These are phyloP conservation scores for Chauna torquata DNA, from an alignment of 2,113 vertebrate species.

Conservation along the genomic window DNA sequence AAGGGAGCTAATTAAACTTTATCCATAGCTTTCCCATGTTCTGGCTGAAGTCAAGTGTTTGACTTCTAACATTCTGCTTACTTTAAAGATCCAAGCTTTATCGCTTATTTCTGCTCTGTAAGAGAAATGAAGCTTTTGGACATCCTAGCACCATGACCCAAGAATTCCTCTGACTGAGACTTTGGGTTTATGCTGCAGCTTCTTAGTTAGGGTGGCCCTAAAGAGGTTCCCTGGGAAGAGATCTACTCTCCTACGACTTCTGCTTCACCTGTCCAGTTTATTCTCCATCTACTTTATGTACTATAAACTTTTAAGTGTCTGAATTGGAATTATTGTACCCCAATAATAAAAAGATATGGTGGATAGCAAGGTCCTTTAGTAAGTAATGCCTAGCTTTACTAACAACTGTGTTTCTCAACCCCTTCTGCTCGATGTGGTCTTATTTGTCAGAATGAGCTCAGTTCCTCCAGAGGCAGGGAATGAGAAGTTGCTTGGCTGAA, in stretches of 20 bases:
- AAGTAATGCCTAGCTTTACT: neutral
- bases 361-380: neutral
- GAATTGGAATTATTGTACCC: neutral
- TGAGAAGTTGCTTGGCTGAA: neutral
- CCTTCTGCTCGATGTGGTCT: neutral
- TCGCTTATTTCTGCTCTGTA: neutral
- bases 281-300: neutral
- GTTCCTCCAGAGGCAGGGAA: neutral
- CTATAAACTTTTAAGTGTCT: neutral
- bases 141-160: neutral
- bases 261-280: neutral
- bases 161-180: neutral
- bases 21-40: neutral
- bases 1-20: neutral
- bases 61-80: neutral
- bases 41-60: neutral
- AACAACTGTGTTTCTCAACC: neutral
- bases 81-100: neutral
- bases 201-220: rapidly evolving
- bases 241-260: neutral
- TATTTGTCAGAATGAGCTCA: neutral
- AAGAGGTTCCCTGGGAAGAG: neutral
- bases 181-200: neutral
- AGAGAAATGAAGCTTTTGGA: neutral
- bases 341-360: rapidly evolving